Evolutionary conservation across 2,888 invertebrate species (phyloP).

Genomic region (Odontocerum albicorne): DNA sequence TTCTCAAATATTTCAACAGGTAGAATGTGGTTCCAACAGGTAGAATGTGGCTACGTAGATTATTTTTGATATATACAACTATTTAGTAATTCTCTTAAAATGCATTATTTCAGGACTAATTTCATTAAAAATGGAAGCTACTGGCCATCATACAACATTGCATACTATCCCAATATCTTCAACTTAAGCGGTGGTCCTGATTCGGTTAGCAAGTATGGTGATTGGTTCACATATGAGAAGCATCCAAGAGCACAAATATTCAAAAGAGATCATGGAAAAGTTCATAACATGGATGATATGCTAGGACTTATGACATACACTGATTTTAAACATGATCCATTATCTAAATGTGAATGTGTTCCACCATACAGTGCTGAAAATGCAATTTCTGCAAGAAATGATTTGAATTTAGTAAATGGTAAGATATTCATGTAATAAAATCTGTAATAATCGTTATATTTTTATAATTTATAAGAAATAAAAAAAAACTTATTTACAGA

Average conservation of each 20-base stretch:
- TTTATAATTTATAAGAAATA: no score
- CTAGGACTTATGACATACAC: conserved; percentile 66
- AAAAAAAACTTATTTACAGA: no score
- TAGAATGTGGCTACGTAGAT: no score
- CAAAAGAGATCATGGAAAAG: conserved; percentile 58
- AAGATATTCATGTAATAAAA: conserved; percentile 5
- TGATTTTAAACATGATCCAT: conserved; percentile 68
- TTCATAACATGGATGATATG: conserved; percentile 61
- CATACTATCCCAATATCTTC: conserved; percentile 65
- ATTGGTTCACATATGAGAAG: conserved; percentile 65
- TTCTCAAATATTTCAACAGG: no score
- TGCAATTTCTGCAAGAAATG: conserved; percentile 69
- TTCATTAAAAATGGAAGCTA: conserved; percentile 44
- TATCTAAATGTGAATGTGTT: conserved; percentile 64
- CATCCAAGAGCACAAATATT: conserved; percentile 68
- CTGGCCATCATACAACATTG: conserved; percentile 73
- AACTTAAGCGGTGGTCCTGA: conserved; percentile 62
- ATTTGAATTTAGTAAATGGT: conserved; percentile 71
- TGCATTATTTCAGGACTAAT: conserved; percentile 27
- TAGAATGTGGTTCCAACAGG: no score
- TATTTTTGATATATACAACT: no score
- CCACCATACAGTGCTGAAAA: conserved; percentile 75
- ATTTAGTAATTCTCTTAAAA: no score
- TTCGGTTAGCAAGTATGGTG: conserved; percentile 52
- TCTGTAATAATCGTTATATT: no score